Conservation (phyloP, 2,797 vertebrate genomes). For the Sarcoramphus papa region DNA sequence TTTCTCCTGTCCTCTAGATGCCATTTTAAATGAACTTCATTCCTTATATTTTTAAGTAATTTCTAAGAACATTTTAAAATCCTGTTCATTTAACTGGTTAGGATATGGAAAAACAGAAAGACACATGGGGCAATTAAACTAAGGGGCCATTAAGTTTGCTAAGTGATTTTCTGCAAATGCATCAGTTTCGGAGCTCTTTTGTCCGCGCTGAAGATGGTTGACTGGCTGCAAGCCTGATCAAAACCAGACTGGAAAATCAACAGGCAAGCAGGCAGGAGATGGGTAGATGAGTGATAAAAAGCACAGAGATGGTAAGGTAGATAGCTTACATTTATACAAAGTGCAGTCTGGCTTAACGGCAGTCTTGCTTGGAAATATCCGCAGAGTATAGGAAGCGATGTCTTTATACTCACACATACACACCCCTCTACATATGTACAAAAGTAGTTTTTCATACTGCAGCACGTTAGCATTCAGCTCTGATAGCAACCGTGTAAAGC, state of each 20-base stretch:
- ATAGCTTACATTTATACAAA: neutral
- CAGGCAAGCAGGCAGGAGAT: neutral
- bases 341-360: neutral
- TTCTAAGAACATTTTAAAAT: neutral
- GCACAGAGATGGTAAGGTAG: neutral
- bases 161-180: neutral
- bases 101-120: neutral
- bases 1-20: neutral
- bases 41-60: neutral
- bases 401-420: neutral
- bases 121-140: neutral
- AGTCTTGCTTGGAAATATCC: neutral
- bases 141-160: neutral
- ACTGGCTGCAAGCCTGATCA: neutral
- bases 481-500: neutral
- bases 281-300: neutral
- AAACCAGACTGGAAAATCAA: conserved; percentile 2
- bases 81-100: neutral
- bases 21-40: neutral
- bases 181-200: neutral
- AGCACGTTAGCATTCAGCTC: neutral
- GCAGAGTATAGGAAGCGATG: neutral
- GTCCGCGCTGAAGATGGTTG: neutral
- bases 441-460: neutral
- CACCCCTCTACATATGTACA: fast-evolving